Percentiles rank a stretch among this genome's conserved stretches.
phyloP scores from a whole-genome alignment of 2,113 vertebrate species.

The Gadus macrocephalus region DNA sequence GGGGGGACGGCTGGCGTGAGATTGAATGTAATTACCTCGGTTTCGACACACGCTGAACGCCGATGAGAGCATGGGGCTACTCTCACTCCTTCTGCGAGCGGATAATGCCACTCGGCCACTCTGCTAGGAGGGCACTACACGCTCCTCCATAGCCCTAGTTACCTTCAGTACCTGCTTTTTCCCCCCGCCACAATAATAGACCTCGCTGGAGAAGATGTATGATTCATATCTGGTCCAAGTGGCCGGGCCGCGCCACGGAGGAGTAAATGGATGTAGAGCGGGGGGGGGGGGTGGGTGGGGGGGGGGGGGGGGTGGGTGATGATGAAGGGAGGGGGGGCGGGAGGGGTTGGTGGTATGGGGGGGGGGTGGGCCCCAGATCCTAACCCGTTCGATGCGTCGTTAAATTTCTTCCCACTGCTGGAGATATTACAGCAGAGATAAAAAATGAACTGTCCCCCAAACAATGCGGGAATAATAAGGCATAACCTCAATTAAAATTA shows the following conservation, averaged over 20 bases:
- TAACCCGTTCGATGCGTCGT: conserved; percentile 16
- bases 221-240: conserved; percentile 42
- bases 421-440: conserved; percentile 39
- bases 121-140: conserved; percentile 31
- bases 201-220: conserved; percentile 35
- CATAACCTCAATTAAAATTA: conserved; percentile 60
- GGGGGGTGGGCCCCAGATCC: conserved; percentile 25
- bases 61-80: conserved; percentile 34
- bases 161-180: conserved; percentile 43
- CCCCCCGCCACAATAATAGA: conserved; percentile 48
- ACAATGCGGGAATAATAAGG: conserved; percentile 44
- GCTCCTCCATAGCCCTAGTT: conserved; percentile 38
- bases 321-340: too few species aligned
- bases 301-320: too few species aligned
- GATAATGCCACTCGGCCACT: conserved; percentile 36
- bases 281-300: background rate
- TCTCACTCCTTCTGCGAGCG: conserved; percentile 13
- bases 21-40: conserved; percentile 48
- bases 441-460: conserved; percentile 53
- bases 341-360: too few species aligned
- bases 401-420: conserved; percentile 13
- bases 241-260: conserved; percentile 20
- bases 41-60: conserved; percentile 37
- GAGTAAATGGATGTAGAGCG: conserved; percentile 13
- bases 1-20: conserved; percentile 1